Evolutionary conservation across 1,140 invertebrate species (phyloP).

Genomic region (Zaprionus lachaisei): DNA sequence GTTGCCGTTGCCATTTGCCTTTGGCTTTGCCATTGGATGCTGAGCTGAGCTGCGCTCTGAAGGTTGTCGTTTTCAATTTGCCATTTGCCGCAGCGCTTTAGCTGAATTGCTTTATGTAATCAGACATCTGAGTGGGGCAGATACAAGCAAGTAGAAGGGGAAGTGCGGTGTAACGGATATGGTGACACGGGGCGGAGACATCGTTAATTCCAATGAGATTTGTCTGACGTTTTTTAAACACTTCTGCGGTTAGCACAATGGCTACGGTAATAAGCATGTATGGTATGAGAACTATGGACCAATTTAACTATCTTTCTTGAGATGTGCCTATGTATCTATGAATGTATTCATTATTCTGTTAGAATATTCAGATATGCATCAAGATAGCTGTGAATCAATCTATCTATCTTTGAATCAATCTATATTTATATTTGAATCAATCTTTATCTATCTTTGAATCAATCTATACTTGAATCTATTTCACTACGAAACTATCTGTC

Average conservation of each 20-base stretch:
- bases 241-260: slow-evolving; percentile 14
- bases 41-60: slow-evolving; percentile 11
- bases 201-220: slow-evolving; percentile 52
- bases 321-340: not conserved
- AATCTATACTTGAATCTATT: too few relatives aligned
- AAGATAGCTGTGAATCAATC: not conserved
- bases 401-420: too few relatives aligned
- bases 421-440: too few relatives aligned
- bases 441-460: too few relatives aligned
- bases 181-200: slow-evolving; percentile 7
- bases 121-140: not conserved
- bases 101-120: slow-evolving; percentile 45
- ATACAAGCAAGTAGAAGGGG: not conserved
- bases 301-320: not conserved
- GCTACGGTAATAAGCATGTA: slow-evolving; percentile 2
- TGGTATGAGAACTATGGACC: not conserved
- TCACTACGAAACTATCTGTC: too few relatives aligned
- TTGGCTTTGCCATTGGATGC: slow-evolving; percentile 8
- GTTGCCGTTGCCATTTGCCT: slow-evolving; percentile 29
- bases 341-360: not conserved
- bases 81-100: slow-evolving; percentile 7
- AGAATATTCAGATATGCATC: not conserved
- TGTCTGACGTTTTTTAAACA: slow-evolving; percentile 29
- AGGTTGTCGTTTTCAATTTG: slow-evolving; percentile 53
- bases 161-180: slow-evolving; percentile 14